These are phyloP conservation scores for Xyrichtys novacula DNA, from an alignment of 2,797 vertebrate genomes.

Conservation along the genomic window DNA sequence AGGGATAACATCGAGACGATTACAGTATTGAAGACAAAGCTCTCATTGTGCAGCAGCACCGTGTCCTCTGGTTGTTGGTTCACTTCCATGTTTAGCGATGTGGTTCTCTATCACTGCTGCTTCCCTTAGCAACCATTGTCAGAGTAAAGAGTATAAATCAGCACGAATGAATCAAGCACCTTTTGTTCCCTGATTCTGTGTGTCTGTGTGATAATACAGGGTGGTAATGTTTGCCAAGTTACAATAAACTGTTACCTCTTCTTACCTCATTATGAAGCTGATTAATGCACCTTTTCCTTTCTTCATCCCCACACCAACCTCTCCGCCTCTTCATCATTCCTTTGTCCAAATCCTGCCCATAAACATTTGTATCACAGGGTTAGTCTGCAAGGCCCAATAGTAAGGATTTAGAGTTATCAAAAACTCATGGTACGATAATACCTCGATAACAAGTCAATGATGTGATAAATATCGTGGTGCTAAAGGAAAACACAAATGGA, in stretches of 20 bases:
- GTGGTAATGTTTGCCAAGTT: conserved; percentile 32
- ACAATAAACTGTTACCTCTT: conserved; percentile 25
- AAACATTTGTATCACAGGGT: too few species aligned
- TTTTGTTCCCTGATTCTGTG: conserved; percentile 31
- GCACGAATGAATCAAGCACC: conserved; percentile 21
- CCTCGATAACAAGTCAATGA: too few species aligned
- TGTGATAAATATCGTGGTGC: too few species aligned
- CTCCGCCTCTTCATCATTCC: conserved; percentile 4
- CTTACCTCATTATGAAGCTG: conserved; percentile 6
- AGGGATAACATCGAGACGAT: background rate
- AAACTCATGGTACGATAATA: too few species aligned
- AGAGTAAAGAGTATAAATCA: conserved; percentile 19
- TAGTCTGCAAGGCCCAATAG: too few species aligned
- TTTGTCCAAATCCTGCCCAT: background rate
- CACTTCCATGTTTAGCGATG: conserved; percentile 23
- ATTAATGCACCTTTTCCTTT: conserved; percentile 4
- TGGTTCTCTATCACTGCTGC: conserved; percentile 15
- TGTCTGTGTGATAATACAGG: conserved; percentile 11
- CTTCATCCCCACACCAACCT: background rate
- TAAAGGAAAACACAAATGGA: too few species aligned
- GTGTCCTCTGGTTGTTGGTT: conserved; percentile 10
- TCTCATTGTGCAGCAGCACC: background rate
- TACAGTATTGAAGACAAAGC: background rate
- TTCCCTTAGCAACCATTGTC: conserved; percentile 39
- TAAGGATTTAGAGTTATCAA: too few species aligned